Evolutionary conservation across 2,113 vertebrate species (phyloP), one percentile per base, ranked within the genome.

Genomic region (Pleuronectes platessa): DNA sequence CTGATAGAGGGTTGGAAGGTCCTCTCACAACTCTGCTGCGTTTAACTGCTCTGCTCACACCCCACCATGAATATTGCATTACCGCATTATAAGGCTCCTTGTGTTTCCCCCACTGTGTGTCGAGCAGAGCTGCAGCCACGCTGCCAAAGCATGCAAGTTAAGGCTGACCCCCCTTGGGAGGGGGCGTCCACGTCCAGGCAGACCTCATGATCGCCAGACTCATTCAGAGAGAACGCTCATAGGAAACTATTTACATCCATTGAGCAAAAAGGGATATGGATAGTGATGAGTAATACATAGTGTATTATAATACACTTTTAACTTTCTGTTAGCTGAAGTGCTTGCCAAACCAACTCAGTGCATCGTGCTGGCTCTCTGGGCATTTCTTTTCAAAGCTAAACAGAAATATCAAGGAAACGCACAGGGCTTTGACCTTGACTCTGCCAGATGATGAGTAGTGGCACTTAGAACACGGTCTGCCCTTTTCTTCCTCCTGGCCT

Each of bases 21-120:
- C 90, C 80, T 85, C 89, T 91, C 88, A 90, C 91, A 88, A 89
- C 90, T 90, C 75, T 66, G 86, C 81, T 82, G 88, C 86, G 87
- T 92, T 93, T 86, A 91, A 91, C 92, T 72, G 76, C 89, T 82
- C 82, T 76, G 71, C 90, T 88, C 82, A 78, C 82, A 83, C 87
- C 84, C 82, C 86, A 66, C 89, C 88, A 94, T 94, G 91, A 94
- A 94, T 95, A 94, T 91, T 94, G 90, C 91, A 94, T 94, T 92
- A 92, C 86, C 31, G 63, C 84, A 81, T 87, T 85, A 85, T 80
- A 79, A 87, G 84, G 82, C 76, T 88, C 78, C 89, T 89, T 89
- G 91, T 88, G 88, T 92, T 88, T 76, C 83, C 81, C 84, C 76
- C 23, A 70, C 83, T 76, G 83, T 79, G 68, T 68, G 68, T 68